A percentile compares a stretch with the other conserved stretches of the same genome.
Conservation (phyloP, 1,140 invertebrate genomes). For the Pteromalus puparum region DNA sequence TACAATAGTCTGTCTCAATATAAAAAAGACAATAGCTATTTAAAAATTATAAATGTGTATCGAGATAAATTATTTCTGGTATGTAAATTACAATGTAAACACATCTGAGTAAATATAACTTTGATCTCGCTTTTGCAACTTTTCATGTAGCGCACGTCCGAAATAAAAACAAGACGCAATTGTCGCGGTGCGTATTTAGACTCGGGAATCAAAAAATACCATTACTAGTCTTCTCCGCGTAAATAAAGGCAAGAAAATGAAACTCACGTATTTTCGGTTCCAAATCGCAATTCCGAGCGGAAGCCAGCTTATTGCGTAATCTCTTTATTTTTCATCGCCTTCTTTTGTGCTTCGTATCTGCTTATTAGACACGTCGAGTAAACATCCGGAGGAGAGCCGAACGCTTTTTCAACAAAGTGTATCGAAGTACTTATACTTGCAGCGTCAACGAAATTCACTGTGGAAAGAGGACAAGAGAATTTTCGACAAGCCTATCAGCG, state of each 20-base stretch:
- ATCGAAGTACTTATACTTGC: background rate
- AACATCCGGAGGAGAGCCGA: background rate
- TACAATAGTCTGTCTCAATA: too few species aligned
- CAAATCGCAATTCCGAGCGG: background rate
- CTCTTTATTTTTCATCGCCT: background rate
- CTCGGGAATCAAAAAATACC: background rate
- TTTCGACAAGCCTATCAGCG: background rate
- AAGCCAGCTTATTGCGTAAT: background rate
- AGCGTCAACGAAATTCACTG: too few species aligned
- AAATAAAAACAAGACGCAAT: background rate
- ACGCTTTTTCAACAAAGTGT: background rate
- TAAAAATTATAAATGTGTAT: too few species aligned
- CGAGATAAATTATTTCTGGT: too few species aligned
- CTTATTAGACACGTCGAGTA: background rate
- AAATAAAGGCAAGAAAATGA: background rate
- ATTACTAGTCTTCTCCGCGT: too few species aligned
- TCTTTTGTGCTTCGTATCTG: background rate
- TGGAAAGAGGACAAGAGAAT: background rate
- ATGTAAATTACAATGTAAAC: too few species aligned
- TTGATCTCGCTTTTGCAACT: too few species aligned
- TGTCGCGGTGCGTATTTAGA: too few species aligned
- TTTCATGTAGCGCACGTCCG: too few species aligned
- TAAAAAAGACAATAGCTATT: too few species aligned
- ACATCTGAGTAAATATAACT: too few species aligned
- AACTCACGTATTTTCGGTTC: background rate